These are phyloP conservation scores for Euwallacea fornicatus DNA, from an alignment of 1,140 invertebrate genomes.

Conservation along the genomic window DNA sequence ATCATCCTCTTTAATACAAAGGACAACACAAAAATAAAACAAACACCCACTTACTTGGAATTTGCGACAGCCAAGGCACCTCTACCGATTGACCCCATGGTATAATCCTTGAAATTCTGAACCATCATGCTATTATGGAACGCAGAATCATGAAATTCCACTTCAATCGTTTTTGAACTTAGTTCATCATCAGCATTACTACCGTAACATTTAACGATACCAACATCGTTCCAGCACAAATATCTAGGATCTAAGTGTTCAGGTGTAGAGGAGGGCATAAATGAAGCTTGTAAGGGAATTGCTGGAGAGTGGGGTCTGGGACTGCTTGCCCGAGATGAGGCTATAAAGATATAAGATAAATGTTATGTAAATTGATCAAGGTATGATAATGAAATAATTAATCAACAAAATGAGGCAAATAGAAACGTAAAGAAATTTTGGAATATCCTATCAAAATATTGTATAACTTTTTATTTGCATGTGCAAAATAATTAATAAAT, in stretches of 20 bases:
- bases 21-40: background rate
- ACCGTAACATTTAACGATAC: slow-evolving; percentile 75
- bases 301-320: slow-evolving; percentile 50
- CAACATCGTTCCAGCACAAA: slow-evolving; percentile 85
- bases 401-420: background rate
- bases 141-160: slow-evolving; percentile 92
- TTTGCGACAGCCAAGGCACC: slow-evolving; percentile 76
- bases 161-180: slow-evolving; percentile 79
- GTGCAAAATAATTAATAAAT: too few species aligned
- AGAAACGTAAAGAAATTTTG: background rate
- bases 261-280: slow-evolving; percentile 91
- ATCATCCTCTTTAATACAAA: background rate
- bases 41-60: slow-evolving; percentile 40
- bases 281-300: slow-evolving; percentile 72
- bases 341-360: slow-evolving; percentile 35
- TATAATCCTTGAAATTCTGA: slow-evolving; percentile 75
- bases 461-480: background rate
- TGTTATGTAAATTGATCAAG: too few species aligned
- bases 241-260: slow-evolving; percentile 70
- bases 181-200: slow-evolving; percentile 56
- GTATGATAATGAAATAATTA: too few species aligned
- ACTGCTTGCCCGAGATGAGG: slow-evolving; percentile 37
- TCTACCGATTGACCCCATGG: slow-evolving; percentile 80
- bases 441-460: background rate
- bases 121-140: slow-evolving; percentile 89